These are phyloP conservation scores for Perca fluviatilis DNA, from an alignment of 2,113 vertebrate genomes.

Conservation along the genomic window DNA sequence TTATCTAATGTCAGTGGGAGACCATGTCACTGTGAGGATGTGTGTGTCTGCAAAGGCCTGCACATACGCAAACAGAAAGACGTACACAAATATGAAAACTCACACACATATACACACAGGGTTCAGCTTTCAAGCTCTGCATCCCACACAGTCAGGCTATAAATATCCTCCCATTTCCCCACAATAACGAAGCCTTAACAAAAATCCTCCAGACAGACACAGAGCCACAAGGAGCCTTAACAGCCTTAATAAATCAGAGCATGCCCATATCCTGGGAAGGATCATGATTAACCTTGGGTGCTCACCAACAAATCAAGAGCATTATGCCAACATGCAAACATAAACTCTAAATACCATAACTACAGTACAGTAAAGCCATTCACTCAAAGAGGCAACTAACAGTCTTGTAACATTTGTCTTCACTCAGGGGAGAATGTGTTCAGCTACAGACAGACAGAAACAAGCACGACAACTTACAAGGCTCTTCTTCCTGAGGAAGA, in stretches of 20 bases:
- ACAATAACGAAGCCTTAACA: constrained; percentile 53
- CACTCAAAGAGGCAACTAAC: background rate
- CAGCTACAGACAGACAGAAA: background rate
- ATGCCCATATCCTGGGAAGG: background rate
- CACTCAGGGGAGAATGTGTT: background rate
- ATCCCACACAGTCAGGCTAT: constrained; percentile 59
- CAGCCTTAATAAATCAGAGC: constrained; percentile 1
- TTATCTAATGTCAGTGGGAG: constrained; percentile 48
- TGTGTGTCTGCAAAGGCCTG: constrained; percentile 11
- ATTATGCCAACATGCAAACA: background rate
- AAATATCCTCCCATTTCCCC: constrained; percentile 65
- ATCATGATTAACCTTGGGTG: background rate
- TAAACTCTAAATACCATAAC: background rate
- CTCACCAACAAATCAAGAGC: background rate
- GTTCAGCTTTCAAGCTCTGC: constrained; percentile 41
- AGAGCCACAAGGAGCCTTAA: constrained; percentile 7
- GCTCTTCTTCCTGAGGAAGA: constrained; percentile 32
- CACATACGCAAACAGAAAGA: constrained; percentile 5
- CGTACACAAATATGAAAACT: constrained; percentile 4
- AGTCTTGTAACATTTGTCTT: background rate
- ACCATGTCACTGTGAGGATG: constrained; percentile 15
- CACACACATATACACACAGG: constrained; percentile 3
- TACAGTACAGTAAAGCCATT: background rate
- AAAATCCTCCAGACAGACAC: constrained; percentile 51
- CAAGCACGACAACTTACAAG: constrained; percentile 21